A percentile compares a stretch with the other conserved stretches of the same genome.
phyloP scores from a whole-genome alignment of 2,797 vertebrate genomes.

The Scyliorhinus canicula region DNA sequence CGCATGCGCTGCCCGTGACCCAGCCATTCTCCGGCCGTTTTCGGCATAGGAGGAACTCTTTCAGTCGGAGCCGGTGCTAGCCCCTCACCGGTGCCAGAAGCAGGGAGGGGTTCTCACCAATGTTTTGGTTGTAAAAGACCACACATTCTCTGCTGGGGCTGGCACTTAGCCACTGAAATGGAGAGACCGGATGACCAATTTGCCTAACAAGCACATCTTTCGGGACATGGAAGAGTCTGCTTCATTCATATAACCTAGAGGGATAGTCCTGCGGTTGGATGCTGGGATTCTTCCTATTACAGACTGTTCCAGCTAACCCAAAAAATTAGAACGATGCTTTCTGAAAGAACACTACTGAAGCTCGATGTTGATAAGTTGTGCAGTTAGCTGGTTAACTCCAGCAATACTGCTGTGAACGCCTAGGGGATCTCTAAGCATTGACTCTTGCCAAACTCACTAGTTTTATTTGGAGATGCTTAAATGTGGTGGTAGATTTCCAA shows the following conservation, averaged over 20 bases:
- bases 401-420: neutral
- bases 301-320: neutral
- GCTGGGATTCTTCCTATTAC: neutral
- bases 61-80: no score
- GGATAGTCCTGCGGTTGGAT: neutral
- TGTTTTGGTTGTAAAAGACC: no score
- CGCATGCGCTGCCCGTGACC: no score
- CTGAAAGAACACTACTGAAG: neutral
- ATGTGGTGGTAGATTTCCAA: neutral
- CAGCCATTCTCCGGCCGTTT: no score
- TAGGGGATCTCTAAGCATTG: neutral
- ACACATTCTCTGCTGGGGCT: no score
- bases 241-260: neutral
- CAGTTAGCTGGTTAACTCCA: neutral
- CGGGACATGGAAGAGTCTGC: neutral
- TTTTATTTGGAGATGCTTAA: neutral
- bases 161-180: no score
- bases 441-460: neutral
- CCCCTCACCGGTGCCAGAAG: no score
- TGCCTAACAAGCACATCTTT: no score
- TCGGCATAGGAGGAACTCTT: no score
- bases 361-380: neutral
- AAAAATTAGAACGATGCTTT: neutral
- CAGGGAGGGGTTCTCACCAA: no score
- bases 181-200: no score